These are phyloP conservation scores for Drosophila micromelanica DNA, from an alignment of 1,140 invertebrate genomes.

Conservation along the genomic window DNA sequence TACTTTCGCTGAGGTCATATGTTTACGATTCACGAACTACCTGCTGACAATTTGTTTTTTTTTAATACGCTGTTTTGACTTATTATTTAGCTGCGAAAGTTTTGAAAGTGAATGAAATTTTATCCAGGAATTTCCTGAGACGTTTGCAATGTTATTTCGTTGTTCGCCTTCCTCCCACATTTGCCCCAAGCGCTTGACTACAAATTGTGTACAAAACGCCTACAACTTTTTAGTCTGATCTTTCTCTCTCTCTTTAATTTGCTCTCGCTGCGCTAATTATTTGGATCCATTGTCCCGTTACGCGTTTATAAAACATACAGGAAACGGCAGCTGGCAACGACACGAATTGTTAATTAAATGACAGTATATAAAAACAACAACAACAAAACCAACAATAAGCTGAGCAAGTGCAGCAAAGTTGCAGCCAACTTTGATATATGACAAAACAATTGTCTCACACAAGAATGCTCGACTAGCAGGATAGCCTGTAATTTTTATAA, in stretches of 20 bases:
- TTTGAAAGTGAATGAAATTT: neutral
- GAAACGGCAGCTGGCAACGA: constrained; percentile 21
- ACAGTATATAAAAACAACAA: constrained; percentile 6
- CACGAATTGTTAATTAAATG: constrained; percentile 45
- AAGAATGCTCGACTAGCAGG: neutral
- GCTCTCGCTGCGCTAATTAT: constrained; percentile 23
- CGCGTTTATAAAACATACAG: constrained; percentile 46
- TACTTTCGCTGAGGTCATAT: too few relatives aligned
- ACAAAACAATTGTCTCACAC: constrained; percentile 14
- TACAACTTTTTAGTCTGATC: constrained; percentile 21
- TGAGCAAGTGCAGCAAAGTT: constrained; percentile 12
- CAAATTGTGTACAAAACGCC: constrained; percentile 36
- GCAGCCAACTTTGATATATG: constrained; percentile 21
- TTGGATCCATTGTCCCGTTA: constrained; percentile 29
- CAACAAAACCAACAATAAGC: constrained; percentile 16
- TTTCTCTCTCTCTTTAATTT: neutral
- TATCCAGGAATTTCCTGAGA: neutral
- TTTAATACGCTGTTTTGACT: too few relatives aligned
- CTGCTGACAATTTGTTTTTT: too few relatives aligned
- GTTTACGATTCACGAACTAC: too few relatives aligned
- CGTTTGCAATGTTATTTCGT: neutral
- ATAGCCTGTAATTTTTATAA: constrained; percentile 36
- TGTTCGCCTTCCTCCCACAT: neutral
- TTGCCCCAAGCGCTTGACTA: constrained; percentile 4
- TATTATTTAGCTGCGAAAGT: too few relatives aligned